Base-by-base conservation (phyloP, 1,140 invertebrate genomes). In the Epicauta chinensis region DNA sequence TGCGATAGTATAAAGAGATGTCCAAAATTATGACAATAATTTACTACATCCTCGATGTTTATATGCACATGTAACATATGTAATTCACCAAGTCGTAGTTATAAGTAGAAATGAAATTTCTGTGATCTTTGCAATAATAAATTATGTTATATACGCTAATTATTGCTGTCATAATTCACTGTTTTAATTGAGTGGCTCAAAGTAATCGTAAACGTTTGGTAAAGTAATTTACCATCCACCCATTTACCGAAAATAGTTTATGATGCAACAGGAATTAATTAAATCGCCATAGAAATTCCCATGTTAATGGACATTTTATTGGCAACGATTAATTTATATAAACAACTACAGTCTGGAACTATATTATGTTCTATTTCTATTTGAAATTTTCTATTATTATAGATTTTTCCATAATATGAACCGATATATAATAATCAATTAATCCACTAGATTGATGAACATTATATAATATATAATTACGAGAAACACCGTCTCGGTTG, bases 181-280 rank as follows among this genome's bases (percentile, higher is more conserved):
- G 41, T 48, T 56, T 59, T 56, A 59, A 59, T 59, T 56, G 58
- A 59, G 54, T 50, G 50, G 54, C 56, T 59, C 54, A 56, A 59
- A 59, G 58, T 56, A 53, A 52, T 59, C 54, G 39, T 59, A 59
- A 59, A 59, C 51, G 54, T 56, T 56, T 56, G 51, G 30, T 13
- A 14, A 39, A 48, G 39, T 39, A 48, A 43, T 57, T 53, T 45
- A 17, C 29, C 37, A 23, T 42, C 42, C 51, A 17, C 23, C 23
- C 23, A 23, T 23, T 32, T 39, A 32, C 43, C 15, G 30, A 42
- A 55, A 55, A 55, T 55, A 51, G 53, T 50, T 55, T 55, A 38
- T 44, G 42, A 52, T 37, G 34, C 34, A 47, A 47, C 45, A 47
- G 38, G 38, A 37, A 10, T 47, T 47, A 47, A 47, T 47, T 38